Evolutionary conservation across 2,797 vertebrate species (phyloP).

Genomic region (Petrocephalus schoutedeni): DNA sequence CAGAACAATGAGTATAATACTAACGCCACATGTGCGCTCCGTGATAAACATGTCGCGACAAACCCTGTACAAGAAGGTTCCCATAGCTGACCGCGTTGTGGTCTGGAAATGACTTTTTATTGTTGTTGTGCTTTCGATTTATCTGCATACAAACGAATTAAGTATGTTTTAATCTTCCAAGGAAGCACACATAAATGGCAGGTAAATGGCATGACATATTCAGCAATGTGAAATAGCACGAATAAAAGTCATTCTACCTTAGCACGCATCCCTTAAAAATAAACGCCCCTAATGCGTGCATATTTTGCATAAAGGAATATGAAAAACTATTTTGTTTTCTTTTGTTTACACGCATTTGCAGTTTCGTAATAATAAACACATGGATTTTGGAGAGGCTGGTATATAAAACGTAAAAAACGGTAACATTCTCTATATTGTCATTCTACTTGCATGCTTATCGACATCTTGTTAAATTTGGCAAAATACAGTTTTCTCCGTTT

Average conservation of each 20-base stretch:
- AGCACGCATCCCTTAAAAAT: background rate
- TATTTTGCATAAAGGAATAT: background rate
- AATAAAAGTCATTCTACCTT: background rate
- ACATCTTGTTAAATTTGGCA: background rate
- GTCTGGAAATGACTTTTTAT: background rate
- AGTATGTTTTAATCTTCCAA: background rate
- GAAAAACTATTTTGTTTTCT: background rate
- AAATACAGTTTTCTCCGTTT: background rate
- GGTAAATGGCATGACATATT: background rate
- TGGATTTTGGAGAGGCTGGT: background rate
- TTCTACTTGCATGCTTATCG: background rate
- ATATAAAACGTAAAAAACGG: background rate
- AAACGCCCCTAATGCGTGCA: background rate
- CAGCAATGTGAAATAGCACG: background rate
- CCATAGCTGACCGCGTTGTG: background rate
- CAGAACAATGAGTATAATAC: conserved; percentile 51
- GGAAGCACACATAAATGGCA: background rate
- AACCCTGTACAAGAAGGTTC: background rate
- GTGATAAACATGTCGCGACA: conserved; percentile 41
- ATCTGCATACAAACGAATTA: background rate
- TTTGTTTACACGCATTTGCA: background rate
- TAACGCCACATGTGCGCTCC: conserved; percentile 52
- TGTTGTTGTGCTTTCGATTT: background rate
- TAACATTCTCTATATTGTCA: background rate
- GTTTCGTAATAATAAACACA: background rate